Base-by-base conservation (phyloP, 2,888 invertebrate genomes). In the Leptodirus hochenwartii region DNA sequence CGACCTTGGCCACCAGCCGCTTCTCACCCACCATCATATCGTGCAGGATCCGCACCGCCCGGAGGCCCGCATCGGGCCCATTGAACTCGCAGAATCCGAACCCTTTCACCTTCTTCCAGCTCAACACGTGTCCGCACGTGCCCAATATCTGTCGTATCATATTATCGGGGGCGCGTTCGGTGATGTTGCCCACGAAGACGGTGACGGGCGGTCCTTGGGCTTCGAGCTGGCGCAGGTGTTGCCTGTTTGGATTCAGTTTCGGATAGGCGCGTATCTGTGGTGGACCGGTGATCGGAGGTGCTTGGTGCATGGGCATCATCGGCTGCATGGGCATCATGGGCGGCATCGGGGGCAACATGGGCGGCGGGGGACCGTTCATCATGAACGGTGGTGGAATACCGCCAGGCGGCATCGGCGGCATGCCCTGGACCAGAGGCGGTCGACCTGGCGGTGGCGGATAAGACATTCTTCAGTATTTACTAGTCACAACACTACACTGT, bases 21-120 rank as follows among this genome's bases (percentile, higher is more conserved):
- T 88, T 91, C 42, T 88, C 93, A 33, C 85, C 88, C 29, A 99
- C 74, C 54, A 78, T 74, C 54, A 88, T 74, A 44, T 90, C 88
- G 58, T 95, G 90, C 16, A 99, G 64, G 39, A 98, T 61, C 25
- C 88, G 62, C 38, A 98, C 88, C 40, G 95, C 91, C 39, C 96
- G 67, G 41, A 96, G 63, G 22, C 95, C 96, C 12, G 93, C 84
- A 58, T 93, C 91, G 11, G 96, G 93, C 34, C 84, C 79, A 40
- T 84, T 87, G 56, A 87, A 88, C 61, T 96, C 96, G 61, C 95
- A 91, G 61, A 96, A 98, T 6, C 96, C 96, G 58, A 96, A 96
- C 2, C 87, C 88, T 52, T 90, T 87, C 11, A 96, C 93, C 35
- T 96, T 69, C 58, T 96, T 96, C 98, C 98, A 99, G 44, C 80